These are phyloP conservation scores for Mixornis gularis DNA, from an alignment of 2,113 vertebrate genomes.

Conservation along the genomic window DNA sequence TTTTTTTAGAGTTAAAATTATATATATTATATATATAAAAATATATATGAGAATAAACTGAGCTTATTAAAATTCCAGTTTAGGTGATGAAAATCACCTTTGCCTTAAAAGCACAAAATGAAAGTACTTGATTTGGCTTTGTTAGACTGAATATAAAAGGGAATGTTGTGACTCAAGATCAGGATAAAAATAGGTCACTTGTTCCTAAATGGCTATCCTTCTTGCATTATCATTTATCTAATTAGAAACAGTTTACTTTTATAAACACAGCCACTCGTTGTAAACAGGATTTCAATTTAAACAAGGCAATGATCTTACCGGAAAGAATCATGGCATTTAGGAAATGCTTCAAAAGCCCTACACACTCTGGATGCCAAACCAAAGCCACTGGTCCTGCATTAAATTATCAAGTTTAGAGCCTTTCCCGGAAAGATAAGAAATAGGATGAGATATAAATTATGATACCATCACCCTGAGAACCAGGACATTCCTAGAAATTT, in stretches of 20 bases:
- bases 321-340: background rate
- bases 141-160: background rate
- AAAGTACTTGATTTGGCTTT: background rate
- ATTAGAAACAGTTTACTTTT: background rate
- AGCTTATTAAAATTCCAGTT: background rate
- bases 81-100: background rate
- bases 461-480: background rate
- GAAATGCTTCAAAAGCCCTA: background rate
- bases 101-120: background rate
- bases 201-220: background rate
- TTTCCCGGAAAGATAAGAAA: background rate
- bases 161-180: background rate
- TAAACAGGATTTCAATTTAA: background rate
- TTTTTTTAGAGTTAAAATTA: background rate
- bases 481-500: background rate
- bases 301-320: background rate
- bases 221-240: background rate
- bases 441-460: background rate
- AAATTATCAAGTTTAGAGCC: background rate
- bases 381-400: background rate
- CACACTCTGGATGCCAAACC: background rate
- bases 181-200: background rate
- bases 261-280: background rate
- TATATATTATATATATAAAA: background rate
- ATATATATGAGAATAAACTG: background rate